Evolutionary conservation across 2,888 invertebrate species (phyloP).

Genomic region (Horisme vitalbata): DNA sequence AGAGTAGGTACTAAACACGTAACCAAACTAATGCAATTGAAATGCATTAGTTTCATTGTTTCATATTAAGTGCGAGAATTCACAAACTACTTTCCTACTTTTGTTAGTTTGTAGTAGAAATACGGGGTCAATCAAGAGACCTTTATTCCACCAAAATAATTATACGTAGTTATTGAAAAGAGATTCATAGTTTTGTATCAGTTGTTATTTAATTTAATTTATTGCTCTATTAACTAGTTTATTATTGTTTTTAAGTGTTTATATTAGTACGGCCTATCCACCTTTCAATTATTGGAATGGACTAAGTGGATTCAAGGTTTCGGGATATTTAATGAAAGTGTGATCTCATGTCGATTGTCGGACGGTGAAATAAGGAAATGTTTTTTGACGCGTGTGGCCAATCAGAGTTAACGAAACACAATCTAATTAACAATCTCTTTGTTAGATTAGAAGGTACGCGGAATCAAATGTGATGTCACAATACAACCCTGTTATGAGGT

Average conservation of each 20-base stretch:
- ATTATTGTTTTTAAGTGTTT: background rate
- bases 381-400: constrained; percentile 18
- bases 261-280: background rate
- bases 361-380: constrained; percentile 21
- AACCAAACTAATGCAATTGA: background rate
- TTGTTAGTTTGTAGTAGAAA: too few relatives aligned
- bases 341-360: constrained; percentile 25
- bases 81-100: background rate
- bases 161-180: too few relatives aligned
- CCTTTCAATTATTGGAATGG: constrained; percentile 19
- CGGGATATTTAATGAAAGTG: constrained; percentile 24
- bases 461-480: background rate
- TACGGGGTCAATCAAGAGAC: too few relatives aligned
- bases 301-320: constrained; percentile 18
- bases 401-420: constrained; percentile 29
- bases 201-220: too few relatives aligned
- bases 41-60: background rate
- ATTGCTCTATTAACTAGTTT: too few relatives aligned
- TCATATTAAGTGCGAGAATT: background rate
- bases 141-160: too few relatives aligned
- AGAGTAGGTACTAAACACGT: background rate
- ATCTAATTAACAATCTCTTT: constrained; percentile 15
- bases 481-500: too few relatives aligned
- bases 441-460: background rate
- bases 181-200: too few relatives aligned